Conservation (phyloP, 2,113 vertebrate species). For the Rattus norvegicus region DNA sequence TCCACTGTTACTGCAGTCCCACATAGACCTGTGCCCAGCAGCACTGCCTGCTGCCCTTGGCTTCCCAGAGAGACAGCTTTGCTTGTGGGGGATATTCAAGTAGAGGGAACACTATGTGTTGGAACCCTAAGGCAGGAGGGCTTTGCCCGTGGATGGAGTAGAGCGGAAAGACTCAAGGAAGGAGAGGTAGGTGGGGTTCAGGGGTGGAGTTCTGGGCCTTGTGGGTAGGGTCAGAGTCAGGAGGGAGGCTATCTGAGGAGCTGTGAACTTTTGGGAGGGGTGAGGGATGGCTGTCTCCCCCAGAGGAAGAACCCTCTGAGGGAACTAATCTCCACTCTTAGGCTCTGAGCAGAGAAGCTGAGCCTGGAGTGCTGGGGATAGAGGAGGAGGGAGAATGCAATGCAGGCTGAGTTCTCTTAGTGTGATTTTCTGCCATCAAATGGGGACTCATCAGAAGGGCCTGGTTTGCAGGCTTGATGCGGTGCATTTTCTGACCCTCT, state of each 20-base stretch:
- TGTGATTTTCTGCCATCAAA: neutral
- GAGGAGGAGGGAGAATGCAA: accelerated
- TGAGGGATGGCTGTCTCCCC: accelerated
- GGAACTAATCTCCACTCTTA: neutral
- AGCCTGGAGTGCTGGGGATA: neutral
- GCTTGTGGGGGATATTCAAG: accelerated
- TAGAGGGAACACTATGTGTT: neutral
- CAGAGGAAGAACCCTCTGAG: neutral
- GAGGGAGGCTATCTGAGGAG: neutral
- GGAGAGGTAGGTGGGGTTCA: too few relatives aligned
- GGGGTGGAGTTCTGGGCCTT: neutral
- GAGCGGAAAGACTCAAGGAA: accelerated
- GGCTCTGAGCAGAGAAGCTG: neutral
- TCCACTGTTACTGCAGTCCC: accelerated
- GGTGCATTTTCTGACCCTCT: neutral
- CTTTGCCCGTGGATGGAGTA: neutral
- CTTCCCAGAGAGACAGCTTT: neutral
- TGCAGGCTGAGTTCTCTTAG: too few relatives aligned
- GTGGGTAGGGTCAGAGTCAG: neutral
- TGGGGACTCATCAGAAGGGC: neutral
- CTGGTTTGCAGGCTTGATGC: neutral
- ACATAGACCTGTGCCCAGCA: neutral
- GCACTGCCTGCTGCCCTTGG: accelerated
- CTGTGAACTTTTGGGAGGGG: neutral
- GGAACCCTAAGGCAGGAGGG: neutral